A percentile compares a stretch with the other conserved stretches of the same genome.
Evolutionary conservation across 1,140 invertebrate genomes (phyloP).

Genomic region (Trypoxylus dichotomus): DNA sequence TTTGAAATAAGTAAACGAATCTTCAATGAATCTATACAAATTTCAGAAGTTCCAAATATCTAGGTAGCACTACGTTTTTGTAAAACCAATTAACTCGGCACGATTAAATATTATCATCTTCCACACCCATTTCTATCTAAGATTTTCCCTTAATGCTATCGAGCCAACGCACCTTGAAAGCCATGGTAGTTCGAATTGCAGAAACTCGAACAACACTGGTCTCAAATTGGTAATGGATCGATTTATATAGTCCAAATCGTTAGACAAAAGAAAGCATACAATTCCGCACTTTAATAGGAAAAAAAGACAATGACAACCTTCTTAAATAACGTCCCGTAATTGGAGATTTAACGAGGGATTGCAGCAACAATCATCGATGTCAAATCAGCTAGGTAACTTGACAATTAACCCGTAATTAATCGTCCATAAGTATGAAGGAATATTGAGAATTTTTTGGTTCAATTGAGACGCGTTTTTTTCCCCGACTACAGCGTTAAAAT

Average conservation of each 20-base stretch:
- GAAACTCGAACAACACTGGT: not conserved
- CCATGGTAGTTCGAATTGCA: not conserved
- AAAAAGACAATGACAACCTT: not conserved
- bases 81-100: too few relatives aligned
- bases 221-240: not conserved
- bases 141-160: too few relatives aligned
- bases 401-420: not conserved
- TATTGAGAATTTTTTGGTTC: not conserved
- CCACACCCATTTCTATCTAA: too few relatives aligned
- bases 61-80: too few relatives aligned
- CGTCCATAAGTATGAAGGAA: not conserved
- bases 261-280: not conserved
- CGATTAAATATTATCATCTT: too few relatives aligned
- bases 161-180: not conserved
- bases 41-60: too few relatives aligned
- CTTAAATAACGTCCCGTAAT: not conserved
- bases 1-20: too few relatives aligned
- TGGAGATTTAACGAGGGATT: not conserved
- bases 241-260: constrained; percentile 2
- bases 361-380: not conserved
- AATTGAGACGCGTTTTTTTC: not conserved
- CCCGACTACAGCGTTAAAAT: not conserved
- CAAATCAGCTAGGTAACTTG: not conserved
- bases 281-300: not conserved
- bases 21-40: too few relatives aligned